Evolutionary conservation across 2,888 invertebrate species (phyloP).

Genomic region (Cabera pusaria): DNA sequence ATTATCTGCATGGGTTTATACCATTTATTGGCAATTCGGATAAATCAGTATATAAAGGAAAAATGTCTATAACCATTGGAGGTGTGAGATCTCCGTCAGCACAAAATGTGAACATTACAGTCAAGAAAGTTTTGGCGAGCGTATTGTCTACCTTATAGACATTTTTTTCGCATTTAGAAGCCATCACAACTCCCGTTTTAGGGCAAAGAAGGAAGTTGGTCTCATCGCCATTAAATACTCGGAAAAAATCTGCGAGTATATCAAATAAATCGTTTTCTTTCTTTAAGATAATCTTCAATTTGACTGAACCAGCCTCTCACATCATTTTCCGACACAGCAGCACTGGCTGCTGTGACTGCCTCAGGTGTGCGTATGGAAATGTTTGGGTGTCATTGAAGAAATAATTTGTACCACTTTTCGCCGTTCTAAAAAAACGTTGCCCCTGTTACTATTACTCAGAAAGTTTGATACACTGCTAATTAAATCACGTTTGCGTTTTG

Average conservation of each 20-base stretch:
- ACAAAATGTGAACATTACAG: conserved; percentile 54
- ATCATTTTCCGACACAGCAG: conserved; percentile 42
- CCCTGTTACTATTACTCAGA: conserved; percentile 10
- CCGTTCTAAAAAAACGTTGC: conserved; percentile 19
- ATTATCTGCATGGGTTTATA: no score
- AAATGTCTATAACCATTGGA: conserved; percentile 37
- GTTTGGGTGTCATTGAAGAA: conserved; percentile 33
- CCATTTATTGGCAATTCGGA: no score
- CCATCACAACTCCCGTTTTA: conserved; percentile 34
- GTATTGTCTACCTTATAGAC: conserved; percentile 54
- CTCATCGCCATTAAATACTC: conserved; percentile 36
- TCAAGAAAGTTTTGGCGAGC: conserved; percentile 43
- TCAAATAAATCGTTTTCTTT: conserved; percentile 14
- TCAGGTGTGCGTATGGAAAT: conserved; percentile 35
- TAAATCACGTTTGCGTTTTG: conserved; percentile 23
- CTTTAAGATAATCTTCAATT: conserved; percentile 18
- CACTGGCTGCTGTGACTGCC: conserved; percentile 44
- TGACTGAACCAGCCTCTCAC: conserved; percentile 35
- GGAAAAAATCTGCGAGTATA: conserved; percentile 12
- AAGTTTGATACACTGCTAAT: conserved; percentile 20
- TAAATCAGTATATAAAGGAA: no score
- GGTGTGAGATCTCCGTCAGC: conserved; percentile 46
- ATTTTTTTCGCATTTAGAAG: conserved; percentile 35
- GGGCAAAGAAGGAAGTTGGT: conserved; percentile 34
- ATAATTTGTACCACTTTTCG: conserved; percentile 32